Percentiles rank a stretch among this genome's conserved stretches.
Evolutionary conservation across 1,140 invertebrate species (phyloP).

Genomic region (Lepidotrigona ventralis): DNA sequence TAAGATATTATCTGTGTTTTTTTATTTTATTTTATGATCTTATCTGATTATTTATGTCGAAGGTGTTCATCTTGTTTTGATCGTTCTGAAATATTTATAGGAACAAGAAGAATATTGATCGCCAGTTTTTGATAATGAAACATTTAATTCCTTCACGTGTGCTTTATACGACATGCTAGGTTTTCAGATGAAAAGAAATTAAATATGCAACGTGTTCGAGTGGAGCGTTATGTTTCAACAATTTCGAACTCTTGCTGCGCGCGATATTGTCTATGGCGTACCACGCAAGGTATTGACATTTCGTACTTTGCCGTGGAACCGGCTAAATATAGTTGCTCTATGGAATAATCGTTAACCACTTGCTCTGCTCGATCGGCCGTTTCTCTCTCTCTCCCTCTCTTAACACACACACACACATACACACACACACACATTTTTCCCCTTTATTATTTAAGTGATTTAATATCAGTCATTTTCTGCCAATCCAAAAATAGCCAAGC

Average conservation of each 20-base stretch:
- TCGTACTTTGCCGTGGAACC: conserved; percentile 19
- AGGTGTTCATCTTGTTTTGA: no score
- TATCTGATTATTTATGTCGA: no score
- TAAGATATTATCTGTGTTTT: no score
- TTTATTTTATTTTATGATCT: no score
- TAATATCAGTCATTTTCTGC: background rate
- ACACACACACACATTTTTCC: background rate
- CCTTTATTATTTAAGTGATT: background rate
- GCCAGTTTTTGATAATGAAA: background rate
- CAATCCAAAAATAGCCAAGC: background rate
- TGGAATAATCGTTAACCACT: conserved; percentile 35
- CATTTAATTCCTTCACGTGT: background rate
- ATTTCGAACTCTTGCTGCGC: background rate
- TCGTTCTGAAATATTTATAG: no score
- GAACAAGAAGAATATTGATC: no score
- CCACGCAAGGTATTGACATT: conserved; percentile 37
- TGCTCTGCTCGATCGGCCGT: background rate
- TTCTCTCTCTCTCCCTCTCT: background rate
- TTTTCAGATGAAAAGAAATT: background rate
- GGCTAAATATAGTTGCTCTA: conserved; percentile 36
- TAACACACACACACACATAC: no score
- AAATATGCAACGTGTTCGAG: no score
- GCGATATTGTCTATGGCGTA: conserved; percentile 13
- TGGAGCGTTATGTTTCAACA: background rate
- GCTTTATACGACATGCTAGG: background rate